phyloP scores from a whole-genome alignment of 2,888 invertebrate species.

The Lobophora halterata region DNA sequence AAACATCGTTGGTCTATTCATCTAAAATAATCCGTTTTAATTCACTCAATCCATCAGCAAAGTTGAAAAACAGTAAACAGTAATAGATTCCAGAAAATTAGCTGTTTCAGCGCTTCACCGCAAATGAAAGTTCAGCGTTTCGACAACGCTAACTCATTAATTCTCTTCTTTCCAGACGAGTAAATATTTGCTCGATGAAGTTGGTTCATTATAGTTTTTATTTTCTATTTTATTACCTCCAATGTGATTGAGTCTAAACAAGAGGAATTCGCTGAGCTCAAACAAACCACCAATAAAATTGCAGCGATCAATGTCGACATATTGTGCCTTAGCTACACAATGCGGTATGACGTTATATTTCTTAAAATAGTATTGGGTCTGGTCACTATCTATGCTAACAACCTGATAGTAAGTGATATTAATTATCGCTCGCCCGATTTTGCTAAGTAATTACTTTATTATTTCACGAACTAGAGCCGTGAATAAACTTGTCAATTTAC shows the following conservation, averaged over 20 bases:
- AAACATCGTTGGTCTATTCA: too few relatives aligned
- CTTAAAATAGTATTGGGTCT: too few relatives aligned
- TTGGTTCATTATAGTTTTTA: conserved; percentile 70
- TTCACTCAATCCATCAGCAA: conserved; percentile 17
- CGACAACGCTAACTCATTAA: conserved; percentile 29
- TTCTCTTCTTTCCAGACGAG: conserved; percentile 45
- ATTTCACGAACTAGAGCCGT: too few relatives aligned
- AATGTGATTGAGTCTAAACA: conserved; percentile 71
- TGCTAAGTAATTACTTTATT: too few relatives aligned
- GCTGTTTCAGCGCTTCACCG: conserved; percentile 39
- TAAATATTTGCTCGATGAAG: conserved; percentile 68
- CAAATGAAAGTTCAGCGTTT: conserved; percentile 21
- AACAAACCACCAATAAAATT: conserved; percentile 60
- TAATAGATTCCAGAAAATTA: conserved; percentile 50
- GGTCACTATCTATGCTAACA: too few relatives aligned
- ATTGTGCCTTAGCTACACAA: conserved; percentile 14
- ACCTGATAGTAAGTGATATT: too few relatives aligned
- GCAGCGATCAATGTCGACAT: conserved; percentile 55
- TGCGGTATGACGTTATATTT: background rate
- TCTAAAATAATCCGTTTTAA: conserved; percentile 1
- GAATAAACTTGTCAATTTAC: too few relatives aligned
- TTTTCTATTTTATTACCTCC: conserved; percentile 55
- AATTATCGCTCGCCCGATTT: too few relatives aligned
- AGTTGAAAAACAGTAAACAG: conserved; percentile 37
- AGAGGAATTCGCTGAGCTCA: conserved; percentile 53